Percentiles rank a stretch among this genome's conserved stretches.
phyloP scores from a whole-genome alignment of 1,140 invertebrate genomes.

The Hermatobates lingyangjiaoensis region DNA sequence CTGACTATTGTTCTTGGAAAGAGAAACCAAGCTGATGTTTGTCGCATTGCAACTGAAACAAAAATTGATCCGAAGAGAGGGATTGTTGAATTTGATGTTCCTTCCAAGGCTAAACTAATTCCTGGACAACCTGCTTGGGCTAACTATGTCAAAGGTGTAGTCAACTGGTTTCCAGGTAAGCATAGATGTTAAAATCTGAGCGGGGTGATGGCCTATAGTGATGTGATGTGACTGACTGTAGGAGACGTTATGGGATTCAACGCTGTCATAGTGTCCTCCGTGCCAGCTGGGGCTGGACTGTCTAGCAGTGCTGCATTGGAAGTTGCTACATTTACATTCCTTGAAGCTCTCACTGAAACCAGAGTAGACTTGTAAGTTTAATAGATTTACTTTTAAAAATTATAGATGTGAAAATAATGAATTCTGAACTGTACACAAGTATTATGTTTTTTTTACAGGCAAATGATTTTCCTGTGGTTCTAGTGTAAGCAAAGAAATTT shows the following conservation, averaged over 20 bases:
- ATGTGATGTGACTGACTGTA: no score
- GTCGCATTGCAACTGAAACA: background rate
- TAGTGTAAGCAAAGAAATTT: no score
- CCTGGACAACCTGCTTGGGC: conserved; percentile 51
- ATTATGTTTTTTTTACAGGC: no score
- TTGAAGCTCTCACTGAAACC: conserved; percentile 2
- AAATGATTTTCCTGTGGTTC: no score
- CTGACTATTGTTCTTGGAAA: conserved; percentile 3
- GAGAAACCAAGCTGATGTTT: background rate
- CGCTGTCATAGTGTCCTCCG: conserved; percentile 55
- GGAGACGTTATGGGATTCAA: conserved; percentile 38
- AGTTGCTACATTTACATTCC: conserved; percentile 38
- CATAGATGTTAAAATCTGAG: no score
- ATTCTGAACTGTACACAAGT: no score
- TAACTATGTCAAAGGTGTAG: conserved; percentile 80
- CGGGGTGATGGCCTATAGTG: no score
- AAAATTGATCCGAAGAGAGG: background rate
- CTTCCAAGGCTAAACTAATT: conserved; percentile 31
- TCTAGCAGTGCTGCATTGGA: conserved; percentile 83
- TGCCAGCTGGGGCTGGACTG: conserved; percentile 72
- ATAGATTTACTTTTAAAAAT: background rate
- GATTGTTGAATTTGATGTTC: background rate
- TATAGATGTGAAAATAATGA: background rate
- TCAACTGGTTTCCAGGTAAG: conserved; percentile 27
- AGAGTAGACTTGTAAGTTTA: background rate